These are phyloP conservation scores for Agriopis aurantiaria DNA, from an alignment of 2,888 invertebrate genomes.

Conservation along the genomic window DNA sequence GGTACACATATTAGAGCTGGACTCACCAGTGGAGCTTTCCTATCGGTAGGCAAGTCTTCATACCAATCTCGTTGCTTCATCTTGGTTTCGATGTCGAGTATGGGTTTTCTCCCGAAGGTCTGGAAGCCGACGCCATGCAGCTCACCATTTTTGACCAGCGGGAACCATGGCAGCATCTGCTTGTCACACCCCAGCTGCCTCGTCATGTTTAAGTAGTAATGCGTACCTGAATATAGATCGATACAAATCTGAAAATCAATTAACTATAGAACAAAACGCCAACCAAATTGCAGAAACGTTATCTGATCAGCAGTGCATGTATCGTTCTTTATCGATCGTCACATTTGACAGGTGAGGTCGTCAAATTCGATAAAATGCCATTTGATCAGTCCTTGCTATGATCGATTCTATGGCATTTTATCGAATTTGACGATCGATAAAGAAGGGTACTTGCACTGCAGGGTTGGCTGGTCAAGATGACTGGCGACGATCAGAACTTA, in stretches of 20 bases:
- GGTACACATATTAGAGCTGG: not conserved
- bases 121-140: conserved; percentile 71
- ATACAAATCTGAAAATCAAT: not conserved
- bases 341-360: no score
- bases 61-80: conserved; percentile 58
- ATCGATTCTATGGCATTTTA: no score
- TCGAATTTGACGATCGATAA: no score
- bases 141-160: conserved; percentile 63
- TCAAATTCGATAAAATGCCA: no score
- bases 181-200: conserved; percentile 63
- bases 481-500: not conserved
- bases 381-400: no score
- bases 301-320: no score
- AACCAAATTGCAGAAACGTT: not conserved
- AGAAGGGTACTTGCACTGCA: no score
- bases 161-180: conserved; percentile 67
- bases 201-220: conserved; percentile 73
- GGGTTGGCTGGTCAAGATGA: conserved; percentile 54
- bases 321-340: no score
- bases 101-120: conserved; percentile 60
- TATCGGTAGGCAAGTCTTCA: conserved; percentile 54
- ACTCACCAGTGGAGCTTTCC: conserved; percentile 52
- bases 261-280: no score
- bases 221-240: conserved; percentile 62
- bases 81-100: conserved; percentile 43